Conservation (phyloP, 2,797 vertebrate genomes). For the Nyctibius grandis region DNA sequence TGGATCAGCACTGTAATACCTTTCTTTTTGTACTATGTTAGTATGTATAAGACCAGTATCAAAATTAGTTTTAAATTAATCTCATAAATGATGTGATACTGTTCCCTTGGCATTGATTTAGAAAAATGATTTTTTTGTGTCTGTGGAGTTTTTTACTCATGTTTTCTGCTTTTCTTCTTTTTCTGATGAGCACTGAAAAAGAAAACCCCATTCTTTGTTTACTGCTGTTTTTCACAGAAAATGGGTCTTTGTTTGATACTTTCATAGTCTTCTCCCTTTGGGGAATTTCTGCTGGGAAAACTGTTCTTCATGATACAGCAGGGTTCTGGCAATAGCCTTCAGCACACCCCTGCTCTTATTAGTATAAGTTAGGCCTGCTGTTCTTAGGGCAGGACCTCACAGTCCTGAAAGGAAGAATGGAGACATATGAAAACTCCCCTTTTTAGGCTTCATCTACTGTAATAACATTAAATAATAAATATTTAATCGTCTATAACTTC, state of each 20-base stretch:
- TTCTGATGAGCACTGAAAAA: neutral
- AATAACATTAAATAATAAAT: neutral
- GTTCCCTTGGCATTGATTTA: neutral
- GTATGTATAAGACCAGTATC: neutral
- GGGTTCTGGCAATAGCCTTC: conserved; percentile 9
- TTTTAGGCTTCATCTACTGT: neutral
- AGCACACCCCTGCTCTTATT: neutral
- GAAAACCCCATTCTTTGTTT: conserved; percentile 8
- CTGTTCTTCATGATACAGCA: neutral
- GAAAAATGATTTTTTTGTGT: neutral
- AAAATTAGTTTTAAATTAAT: neutral
- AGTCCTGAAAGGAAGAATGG: neutral
- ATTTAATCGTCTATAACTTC: neutral
- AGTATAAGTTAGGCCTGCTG: neutral
- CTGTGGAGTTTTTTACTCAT: neutral
- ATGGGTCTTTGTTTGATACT: neutral
- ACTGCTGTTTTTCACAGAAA: conserved; percentile 10
- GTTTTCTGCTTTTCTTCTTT: neutral
- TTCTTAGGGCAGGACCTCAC: neutral
- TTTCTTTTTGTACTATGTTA: neutral
- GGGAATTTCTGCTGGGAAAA: neutral
- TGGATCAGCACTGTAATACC: neutral
- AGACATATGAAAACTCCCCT: neutral
- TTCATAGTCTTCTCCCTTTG: neutral
- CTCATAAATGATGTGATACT: neutral